Evolutionary conservation across 2,797 vertebrate species (phyloP).

Genomic region (Podarcis siculus): DNA sequence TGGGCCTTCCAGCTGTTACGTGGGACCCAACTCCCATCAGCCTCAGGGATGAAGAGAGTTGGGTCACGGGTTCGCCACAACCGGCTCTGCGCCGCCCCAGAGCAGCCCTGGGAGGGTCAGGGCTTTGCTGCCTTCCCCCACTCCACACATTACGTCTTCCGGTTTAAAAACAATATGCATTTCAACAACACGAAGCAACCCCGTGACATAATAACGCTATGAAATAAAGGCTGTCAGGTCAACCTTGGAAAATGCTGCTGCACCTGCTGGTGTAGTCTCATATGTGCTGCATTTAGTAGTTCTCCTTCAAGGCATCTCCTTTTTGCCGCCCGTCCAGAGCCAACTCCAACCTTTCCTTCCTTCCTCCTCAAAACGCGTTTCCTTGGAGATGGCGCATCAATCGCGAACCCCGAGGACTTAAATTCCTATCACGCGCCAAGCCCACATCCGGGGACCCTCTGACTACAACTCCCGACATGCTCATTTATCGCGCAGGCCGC

Average conservation of each 20-base stretch:
- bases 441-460: too few species aligned
- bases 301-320: background rate
- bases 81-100: too few species aligned
- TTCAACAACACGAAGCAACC: background rate
- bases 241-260: background rate
- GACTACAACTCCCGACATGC: background rate
- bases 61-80: too few species aligned
- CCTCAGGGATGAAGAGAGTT: too few species aligned
- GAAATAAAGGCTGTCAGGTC: background rate
- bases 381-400: background rate
- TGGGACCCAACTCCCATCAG: too few species aligned
- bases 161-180: background rate
- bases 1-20: too few species aligned
- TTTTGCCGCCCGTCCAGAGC: too few species aligned
- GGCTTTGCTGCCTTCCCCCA: background rate
- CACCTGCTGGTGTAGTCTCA: background rate
- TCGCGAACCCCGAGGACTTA: background rate
- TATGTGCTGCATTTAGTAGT: background rate
- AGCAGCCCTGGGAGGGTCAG: too few species aligned
- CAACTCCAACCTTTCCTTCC: background rate
- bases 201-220: background rate
- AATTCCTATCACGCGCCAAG: background rate
- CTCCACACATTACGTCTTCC: background rate
- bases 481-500: fast-evolving
- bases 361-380: background rate